Evolutionary conservation across 2,888 invertebrate genomes (phyloP).

Genomic region (Arrhopalites spinosus): DNA sequence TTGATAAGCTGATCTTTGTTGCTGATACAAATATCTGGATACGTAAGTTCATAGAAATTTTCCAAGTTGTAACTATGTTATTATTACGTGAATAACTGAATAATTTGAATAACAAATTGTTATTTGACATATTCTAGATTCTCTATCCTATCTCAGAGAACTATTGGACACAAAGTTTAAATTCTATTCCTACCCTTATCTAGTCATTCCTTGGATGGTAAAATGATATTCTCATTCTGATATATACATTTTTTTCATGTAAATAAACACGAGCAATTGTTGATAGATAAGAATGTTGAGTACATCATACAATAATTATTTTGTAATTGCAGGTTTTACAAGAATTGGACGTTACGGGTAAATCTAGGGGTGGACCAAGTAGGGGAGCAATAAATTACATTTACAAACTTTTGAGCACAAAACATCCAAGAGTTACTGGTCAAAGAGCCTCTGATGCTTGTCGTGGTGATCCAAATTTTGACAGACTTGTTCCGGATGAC

Average conservation of each 20-base stretch:
- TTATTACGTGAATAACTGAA: background rate
- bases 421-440: slow-evolving; percentile 50
- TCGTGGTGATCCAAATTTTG: slow-evolving; percentile 39
- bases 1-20: slow-evolving; percentile 40
- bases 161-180: slow-evolving; percentile 43
- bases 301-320: too few relatives aligned
- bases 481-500: slow-evolving; percentile 50
- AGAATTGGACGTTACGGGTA: slow-evolving; percentile 49
- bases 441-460: slow-evolving; percentile 52
- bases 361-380: background rate
- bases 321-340: slow-evolving; percentile 32
- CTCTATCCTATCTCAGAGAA: slow-evolving; percentile 30
- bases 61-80: background rate
- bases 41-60: slow-evolving; percentile 31
- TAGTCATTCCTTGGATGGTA: slow-evolving; percentile 55
- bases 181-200: slow-evolving; percentile 11
- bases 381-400: slow-evolving; percentile 34
- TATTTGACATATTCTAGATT: slow-evolving; percentile 17
- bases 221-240: too few relatives aligned
- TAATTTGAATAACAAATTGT: background rate
- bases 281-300: too few relatives aligned
- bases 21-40: slow-evolving; percentile 53
- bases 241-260: too few relatives aligned
- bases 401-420: slow-evolving; percentile 40
- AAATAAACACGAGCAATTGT: too few relatives aligned